Conservation (phyloP, 1,140 invertebrate species). For the Brachystomella parvula region DNA sequence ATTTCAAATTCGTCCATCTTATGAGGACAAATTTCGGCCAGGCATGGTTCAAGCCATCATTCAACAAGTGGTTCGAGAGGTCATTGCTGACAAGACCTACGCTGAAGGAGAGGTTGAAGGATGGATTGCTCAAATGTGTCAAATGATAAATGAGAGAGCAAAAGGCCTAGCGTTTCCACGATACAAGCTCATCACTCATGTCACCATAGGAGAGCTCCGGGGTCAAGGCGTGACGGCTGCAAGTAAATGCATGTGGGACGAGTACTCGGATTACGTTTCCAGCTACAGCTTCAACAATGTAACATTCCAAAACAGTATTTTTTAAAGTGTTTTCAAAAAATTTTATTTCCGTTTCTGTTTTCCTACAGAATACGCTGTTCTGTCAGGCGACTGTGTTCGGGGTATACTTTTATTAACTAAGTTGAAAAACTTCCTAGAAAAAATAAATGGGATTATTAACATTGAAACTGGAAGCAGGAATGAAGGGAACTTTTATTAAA, state of each 20-base stretch:
- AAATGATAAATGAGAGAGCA: slow-evolving; percentile 42
- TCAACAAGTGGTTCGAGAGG: slow-evolving; percentile 32
- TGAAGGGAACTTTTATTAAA: background rate
- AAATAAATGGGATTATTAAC: background rate
- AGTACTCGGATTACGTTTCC: slow-evolving; percentile 48
- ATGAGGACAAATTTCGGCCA: slow-evolving; percentile 36
- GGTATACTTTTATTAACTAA: slow-evolving; percentile 34
- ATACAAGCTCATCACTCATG: slow-evolving; percentile 47
- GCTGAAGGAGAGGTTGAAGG: slow-evolving; percentile 41
- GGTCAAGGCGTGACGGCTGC: slow-evolving; percentile 47
- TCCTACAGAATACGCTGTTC: slow-evolving; percentile 33
- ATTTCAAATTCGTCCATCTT: slow-evolving; percentile 20
- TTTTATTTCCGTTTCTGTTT: slow-evolving; percentile 5
- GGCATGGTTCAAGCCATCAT: slow-evolving; percentile 34
- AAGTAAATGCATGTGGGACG: slow-evolving; percentile 48
- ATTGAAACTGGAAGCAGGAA: background rate
- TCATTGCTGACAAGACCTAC: slow-evolving; percentile 37
- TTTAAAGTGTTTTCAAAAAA: slow-evolving; percentile 4
- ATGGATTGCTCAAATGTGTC: slow-evolving; percentile 41
- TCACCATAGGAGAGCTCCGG: slow-evolving; percentile 47
- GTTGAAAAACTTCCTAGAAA: background rate
- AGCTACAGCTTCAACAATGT: slow-evolving; percentile 43
- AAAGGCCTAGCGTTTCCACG: slow-evolving; percentile 44
- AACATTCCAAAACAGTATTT: slow-evolving; percentile 3
- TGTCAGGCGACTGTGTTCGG: slow-evolving; percentile 35